These are phyloP conservation scores for Albula glossodonta DNA, from an alignment of 2,113 vertebrate genomes.

Conservation along the genomic window DNA sequence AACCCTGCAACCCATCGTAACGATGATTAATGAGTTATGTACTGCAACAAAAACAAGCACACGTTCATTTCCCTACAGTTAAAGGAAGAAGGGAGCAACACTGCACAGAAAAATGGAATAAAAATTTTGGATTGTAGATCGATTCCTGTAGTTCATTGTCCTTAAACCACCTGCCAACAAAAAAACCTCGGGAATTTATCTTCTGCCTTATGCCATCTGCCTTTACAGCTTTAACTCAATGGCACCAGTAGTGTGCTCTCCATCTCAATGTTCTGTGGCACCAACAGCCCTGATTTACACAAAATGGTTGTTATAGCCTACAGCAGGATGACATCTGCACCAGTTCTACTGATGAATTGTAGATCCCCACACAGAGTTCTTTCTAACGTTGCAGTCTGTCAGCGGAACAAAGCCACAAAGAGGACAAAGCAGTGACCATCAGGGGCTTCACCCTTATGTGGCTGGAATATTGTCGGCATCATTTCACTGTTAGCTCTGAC, in stretches of 20 bases:
- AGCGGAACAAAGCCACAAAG: constrained; percentile 12
- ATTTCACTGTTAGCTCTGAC: not conserved
- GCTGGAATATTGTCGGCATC: not conserved
- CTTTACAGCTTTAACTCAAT: not conserved
- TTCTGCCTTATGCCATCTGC: not conserved
- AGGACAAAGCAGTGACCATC: not conserved
- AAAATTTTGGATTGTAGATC: not conserved
- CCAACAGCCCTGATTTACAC: not conserved
- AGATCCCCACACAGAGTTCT: not conserved
- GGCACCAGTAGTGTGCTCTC: not conserved
- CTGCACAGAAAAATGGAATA: not conserved
- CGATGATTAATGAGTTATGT: not conserved
- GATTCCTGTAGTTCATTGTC: not conserved
- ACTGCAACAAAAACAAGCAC: not conserved
- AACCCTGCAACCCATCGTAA: not conserved
- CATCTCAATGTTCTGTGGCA: not conserved
- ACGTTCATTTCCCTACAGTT: not conserved
- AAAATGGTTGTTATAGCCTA: not conserved
- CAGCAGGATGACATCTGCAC: not conserved
- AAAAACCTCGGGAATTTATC: not conserved
- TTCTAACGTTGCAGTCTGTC: constrained; percentile 6
- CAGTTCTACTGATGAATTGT: not conserved
- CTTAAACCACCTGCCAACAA: not conserved
- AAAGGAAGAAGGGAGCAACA: not conserved
- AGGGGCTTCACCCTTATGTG: not conserved